Evolutionary conservation across 2,797 vertebrate species (phyloP).

Genomic region (Triplophysa yarkandensis): DNA sequence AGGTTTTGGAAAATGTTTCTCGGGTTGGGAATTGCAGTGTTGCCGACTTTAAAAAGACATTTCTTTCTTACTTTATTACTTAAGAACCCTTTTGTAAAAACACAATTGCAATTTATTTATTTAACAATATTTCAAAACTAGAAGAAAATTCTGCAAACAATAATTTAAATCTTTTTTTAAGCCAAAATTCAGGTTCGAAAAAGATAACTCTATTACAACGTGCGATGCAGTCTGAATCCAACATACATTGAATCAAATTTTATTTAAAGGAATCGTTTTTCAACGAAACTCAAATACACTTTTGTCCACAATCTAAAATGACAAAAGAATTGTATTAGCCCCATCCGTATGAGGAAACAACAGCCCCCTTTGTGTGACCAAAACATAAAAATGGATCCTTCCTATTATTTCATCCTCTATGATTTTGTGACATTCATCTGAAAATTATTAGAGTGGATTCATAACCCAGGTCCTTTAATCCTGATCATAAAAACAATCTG

Average conservation of each 20-base stretch:
- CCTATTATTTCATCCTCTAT: too few species aligned
- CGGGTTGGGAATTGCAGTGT: too few species aligned
- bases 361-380: neutral
- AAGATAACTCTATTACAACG: neutral
- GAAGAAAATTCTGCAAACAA: too few species aligned
- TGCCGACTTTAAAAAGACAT: too few species aligned
- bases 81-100: too few species aligned
- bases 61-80: too few species aligned
- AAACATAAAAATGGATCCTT: too few species aligned
- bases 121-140: too few species aligned
- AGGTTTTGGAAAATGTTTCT: too few species aligned
- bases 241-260: neutral
- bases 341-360: neutral
- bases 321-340: neutral
- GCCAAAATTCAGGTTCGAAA: neutral
- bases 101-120: too few species aligned
- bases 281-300: neutral
- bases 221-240: neutral
- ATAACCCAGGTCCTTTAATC: neutral
- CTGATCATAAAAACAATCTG: neutral
- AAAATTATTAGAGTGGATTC: neutral
- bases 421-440: neutral
- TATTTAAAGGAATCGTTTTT: neutral
- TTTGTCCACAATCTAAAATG: neutral
- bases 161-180: too few species aligned